Conservation (phyloP, 2,113 vertebrate genomes). For the Pampusana beccarii region DNA sequence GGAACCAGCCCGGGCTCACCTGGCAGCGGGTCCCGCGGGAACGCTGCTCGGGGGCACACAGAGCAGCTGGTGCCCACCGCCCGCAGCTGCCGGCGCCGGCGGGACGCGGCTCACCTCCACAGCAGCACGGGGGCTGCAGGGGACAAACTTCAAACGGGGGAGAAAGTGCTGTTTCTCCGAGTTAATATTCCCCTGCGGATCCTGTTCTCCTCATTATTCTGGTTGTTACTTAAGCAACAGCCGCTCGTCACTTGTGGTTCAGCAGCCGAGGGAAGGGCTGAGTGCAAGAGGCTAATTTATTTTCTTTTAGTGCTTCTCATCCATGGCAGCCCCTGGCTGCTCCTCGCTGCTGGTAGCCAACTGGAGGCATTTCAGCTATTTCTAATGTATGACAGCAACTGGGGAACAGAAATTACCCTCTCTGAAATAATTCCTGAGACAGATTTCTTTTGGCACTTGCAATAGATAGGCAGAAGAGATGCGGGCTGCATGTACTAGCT, state of each 20-base stretch:
- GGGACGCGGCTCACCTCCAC: fast-evolving
- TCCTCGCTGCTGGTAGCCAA: conserved; percentile 53
- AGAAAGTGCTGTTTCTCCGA: neutral
- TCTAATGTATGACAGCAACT: conserved; percentile 54
- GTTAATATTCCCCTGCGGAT: neutral
- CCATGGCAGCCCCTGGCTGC: conserved; percentile 57
- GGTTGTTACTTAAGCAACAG: conserved; percentile 48
- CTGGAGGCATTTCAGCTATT: conserved; percentile 55
- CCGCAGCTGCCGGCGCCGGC: fast-evolving
- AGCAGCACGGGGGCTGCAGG: neutral
- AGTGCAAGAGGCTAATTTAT: conserved; percentile 67
- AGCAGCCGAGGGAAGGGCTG: conserved; percentile 20
- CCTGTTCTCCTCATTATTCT: conserved; percentile 57
- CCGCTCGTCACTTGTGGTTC: conserved; percentile 29
- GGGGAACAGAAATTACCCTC: conserved; percentile 59
- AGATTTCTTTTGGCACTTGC: conserved; percentile 51
- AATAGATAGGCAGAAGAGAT: neutral
- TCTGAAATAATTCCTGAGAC: conserved; percentile 54
- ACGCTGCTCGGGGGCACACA: neutral
- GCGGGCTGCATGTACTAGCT: neutral
- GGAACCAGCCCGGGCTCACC: too few relatives aligned
- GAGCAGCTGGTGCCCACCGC: too few relatives aligned
- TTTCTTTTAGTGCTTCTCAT: conserved; percentile 60
- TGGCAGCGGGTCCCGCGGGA: fast-evolving
- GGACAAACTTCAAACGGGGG: neutral